Percentiles rank a stretch among this genome's conserved stretches.
Evolutionary conservation across 2,113 vertebrate species (phyloP).

Genomic region (Chaetops frenatus): DNA sequence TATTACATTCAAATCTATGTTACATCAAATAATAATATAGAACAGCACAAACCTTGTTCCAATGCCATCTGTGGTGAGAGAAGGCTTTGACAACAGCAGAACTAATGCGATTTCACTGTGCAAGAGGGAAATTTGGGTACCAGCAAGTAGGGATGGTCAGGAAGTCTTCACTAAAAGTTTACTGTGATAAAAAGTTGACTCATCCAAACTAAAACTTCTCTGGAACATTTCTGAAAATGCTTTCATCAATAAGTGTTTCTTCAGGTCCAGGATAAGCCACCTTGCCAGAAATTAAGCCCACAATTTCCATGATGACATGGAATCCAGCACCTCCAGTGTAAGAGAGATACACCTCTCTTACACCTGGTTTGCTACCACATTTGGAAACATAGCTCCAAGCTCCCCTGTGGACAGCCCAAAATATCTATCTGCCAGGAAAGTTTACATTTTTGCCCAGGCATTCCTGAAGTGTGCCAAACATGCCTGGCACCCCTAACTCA

Average conservation of each 20-base stretch:
- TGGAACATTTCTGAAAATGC: background rate
- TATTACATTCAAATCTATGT: background rate
- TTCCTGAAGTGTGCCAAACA: background rate
- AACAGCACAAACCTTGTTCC: background rate
- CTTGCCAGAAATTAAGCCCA: background rate
- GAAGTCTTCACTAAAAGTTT: background rate
- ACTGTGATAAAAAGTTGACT: background rate
- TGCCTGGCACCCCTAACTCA: background rate
- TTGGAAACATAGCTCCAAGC: background rate
- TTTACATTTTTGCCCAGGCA: background rate
- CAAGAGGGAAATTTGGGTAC: background rate
- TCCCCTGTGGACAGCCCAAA: background rate
- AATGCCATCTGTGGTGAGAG: background rate
- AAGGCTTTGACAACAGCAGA: background rate
- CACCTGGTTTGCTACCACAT: too few relatives aligned
- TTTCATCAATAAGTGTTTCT: background rate
- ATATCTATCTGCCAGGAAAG: background rate
- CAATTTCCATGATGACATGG: rapidly evolving
- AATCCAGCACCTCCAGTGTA: background rate
- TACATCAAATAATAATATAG: background rate
- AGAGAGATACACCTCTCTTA: too few relatives aligned
- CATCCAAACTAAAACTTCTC: background rate
- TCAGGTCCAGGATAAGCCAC: background rate
- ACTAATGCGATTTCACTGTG: background rate
- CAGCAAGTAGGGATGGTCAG: background rate